These are phyloP conservation scores for Strigamia transsilvanica DNA, from an alignment of 2,888 invertebrate species.

Conservation along the genomic window DNA sequence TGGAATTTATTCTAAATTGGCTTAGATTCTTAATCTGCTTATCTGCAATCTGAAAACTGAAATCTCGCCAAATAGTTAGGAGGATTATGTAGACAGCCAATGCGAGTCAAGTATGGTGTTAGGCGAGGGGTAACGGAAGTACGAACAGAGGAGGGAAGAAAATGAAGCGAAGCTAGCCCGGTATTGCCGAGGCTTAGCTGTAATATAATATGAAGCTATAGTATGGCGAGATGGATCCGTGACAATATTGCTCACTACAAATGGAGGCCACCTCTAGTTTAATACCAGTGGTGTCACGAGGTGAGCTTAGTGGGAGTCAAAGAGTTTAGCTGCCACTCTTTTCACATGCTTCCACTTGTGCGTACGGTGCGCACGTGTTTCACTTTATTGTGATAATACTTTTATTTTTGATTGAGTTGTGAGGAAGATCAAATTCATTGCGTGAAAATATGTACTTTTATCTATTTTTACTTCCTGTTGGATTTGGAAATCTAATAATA, in stretches of 20 bases:
- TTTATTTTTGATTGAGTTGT: not conserved
- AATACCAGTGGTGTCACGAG: slow-evolving; percentile 43
- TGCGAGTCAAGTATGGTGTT: slow-evolving; percentile 45
- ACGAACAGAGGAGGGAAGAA: slow-evolving; percentile 31
- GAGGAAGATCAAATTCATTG: not conserved
- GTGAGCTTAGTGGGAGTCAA: slow-evolving; percentile 45
- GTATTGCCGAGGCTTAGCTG: slow-evolving; percentile 43
- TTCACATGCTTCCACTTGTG: not conserved
- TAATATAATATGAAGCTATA: slow-evolving; percentile 47
- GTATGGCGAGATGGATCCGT: slow-evolving; percentile 43
- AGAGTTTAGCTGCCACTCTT: slow-evolving; percentile 13
- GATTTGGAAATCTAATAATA: not conserved
- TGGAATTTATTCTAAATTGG: slow-evolving; percentile 49
- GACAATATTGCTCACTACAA: slow-evolving; percentile 49
- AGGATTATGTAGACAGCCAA: slow-evolving; percentile 45
- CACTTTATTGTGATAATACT: not conserved
- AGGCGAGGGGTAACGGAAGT: slow-evolving; percentile 43
- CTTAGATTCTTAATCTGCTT: slow-evolving; percentile 47
- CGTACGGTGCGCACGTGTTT: not conserved
- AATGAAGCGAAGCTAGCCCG: slow-evolving; percentile 49
- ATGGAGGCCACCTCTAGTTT: slow-evolving; percentile 43
- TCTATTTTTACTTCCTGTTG: not conserved
- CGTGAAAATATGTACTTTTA: slow-evolving; percentile 15
- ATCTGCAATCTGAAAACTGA: slow-evolving; percentile 47
- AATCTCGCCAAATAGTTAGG: slow-evolving; percentile 43